Conservation (phyloP, 2,113 vertebrate genomes). For the Stegostoma tigrinum region DNA sequence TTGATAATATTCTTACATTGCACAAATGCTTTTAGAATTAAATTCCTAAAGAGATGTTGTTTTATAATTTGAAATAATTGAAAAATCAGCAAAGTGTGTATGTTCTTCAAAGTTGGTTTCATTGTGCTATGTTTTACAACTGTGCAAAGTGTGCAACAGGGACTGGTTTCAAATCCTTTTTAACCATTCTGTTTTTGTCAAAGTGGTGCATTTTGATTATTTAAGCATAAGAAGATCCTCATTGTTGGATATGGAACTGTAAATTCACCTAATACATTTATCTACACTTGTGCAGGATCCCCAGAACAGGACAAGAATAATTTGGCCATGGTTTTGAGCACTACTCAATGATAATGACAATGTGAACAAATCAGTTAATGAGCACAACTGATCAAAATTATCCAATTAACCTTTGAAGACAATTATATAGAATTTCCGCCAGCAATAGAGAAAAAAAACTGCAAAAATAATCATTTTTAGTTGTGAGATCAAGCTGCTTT, state of each 20-base stretch:
- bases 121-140: background rate
- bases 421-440: background rate
- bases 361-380: background rate
- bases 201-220: background rate
- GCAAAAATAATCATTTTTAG: background rate
- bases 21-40: background rate
- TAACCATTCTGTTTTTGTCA: background rate
- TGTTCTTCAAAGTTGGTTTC: background rate
- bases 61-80: background rate
- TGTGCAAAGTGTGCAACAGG: background rate
- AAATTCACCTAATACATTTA: constrained; percentile 9
- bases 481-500: background rate
- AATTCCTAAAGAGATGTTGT: background rate
- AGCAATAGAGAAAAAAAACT: background rate
- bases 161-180: background rate
- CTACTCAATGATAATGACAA: background rate
- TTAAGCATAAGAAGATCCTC: background rate
- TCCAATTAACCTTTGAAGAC: constrained; percentile 25
- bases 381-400: constrained; percentile 1
- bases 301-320: background rate
- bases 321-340: background rate
- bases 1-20: background rate
- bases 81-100: background rate
- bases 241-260: background rate
- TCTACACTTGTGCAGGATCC: background rate